These are phyloP conservation scores for Tachycineta bicolor DNA, from an alignment of 2,113 vertebrate genomes.

Conservation along the genomic window DNA sequence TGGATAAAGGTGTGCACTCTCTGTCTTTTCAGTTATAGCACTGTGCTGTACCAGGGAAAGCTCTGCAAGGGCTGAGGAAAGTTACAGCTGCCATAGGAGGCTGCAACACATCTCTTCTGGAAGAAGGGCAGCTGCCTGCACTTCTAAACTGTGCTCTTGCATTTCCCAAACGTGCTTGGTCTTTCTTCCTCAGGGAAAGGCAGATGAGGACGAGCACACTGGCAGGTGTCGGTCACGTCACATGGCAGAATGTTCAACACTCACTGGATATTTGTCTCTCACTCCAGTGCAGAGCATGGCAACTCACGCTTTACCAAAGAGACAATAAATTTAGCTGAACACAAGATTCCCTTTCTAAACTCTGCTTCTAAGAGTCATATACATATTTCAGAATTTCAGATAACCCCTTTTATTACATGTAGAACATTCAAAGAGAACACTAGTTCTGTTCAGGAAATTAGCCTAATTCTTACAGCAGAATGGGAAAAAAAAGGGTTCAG, in stretches of 20 bases:
- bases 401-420: background rate
- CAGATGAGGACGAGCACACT: background rate
- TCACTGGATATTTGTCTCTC: background rate
- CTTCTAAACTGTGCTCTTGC: background rate
- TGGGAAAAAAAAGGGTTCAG: background rate
- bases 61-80: background rate
- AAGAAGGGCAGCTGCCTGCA: accelerated
- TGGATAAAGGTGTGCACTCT: background rate
- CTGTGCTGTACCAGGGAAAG: accelerated
- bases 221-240: background rate
- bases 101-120: background rate
- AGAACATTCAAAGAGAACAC: background rate
- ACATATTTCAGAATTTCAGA: background rate
- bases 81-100: background rate
- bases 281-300: background rate
- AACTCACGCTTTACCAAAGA: background rate
- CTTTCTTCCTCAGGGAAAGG: background rate
- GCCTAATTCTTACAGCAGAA: background rate
- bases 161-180: background rate
- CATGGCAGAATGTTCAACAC: background rate
- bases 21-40: background rate
- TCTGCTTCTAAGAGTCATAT: background rate
- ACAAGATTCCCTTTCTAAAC: conserved; percentile 8
- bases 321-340: background rate
- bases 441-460: background rate